Conservation (phyloP, 2,797 vertebrate species). For the Numenius phaeopus region DNA sequence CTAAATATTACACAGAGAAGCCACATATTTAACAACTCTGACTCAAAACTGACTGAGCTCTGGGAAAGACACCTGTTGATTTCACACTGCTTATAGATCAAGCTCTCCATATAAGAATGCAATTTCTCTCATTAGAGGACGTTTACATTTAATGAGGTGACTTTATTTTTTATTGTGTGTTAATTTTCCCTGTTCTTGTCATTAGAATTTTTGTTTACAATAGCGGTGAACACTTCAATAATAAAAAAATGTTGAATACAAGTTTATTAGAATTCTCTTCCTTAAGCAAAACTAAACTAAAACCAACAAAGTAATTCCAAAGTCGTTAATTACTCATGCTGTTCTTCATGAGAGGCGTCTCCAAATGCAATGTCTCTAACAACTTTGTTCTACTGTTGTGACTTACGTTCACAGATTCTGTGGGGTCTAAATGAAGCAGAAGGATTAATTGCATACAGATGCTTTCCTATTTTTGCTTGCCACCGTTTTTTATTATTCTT, state of each 20-base stretch:
- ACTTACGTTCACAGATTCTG: slow-evolving; percentile 32
- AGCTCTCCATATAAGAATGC: neutral
- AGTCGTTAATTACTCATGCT: neutral
- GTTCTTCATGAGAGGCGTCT: neutral
- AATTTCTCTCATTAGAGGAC: neutral
- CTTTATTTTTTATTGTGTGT: neutral
- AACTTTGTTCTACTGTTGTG: slow-evolving; percentile 30
- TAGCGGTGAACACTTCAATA: neutral
- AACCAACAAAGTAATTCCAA: neutral
- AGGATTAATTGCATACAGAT: slow-evolving; percentile 62
- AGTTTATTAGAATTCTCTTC: neutral
- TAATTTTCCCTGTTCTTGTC: neutral
- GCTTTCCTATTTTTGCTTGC: slow-evolving; percentile 21
- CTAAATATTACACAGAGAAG: neutral
- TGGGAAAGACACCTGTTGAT: neutral
- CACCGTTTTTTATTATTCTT: neutral
- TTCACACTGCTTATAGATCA: neutral
- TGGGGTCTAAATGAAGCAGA: slow-evolving; percentile 43
- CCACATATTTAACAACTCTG: neutral
- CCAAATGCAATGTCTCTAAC: neutral
- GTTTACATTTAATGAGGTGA: slow-evolving; percentile 30
- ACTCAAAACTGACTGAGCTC: neutral
- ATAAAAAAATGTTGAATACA: neutral
- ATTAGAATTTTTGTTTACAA: slow-evolving; percentile 12
- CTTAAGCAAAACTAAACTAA: slow-evolving; percentile 16